Conservation (phyloP, 2,888 invertebrate genomes). For the Bellardia pandia region DNA sequence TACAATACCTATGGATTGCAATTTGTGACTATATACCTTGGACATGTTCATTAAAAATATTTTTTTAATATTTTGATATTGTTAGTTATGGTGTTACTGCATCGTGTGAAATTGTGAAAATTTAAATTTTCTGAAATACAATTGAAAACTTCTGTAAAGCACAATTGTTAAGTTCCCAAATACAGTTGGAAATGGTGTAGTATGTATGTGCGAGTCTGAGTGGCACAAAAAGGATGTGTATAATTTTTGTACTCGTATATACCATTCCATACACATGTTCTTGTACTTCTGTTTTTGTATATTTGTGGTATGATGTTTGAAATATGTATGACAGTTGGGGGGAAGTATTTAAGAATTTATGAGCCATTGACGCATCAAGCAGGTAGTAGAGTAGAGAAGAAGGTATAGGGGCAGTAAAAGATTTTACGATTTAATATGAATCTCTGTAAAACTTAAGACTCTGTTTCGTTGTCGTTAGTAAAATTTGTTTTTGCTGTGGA, state of each 20-base stretch:
- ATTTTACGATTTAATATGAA: conserved; percentile 54
- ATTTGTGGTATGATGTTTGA: conserved; percentile 55
- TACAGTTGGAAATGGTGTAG: background rate
- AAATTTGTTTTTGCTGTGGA: conserved; percentile 24
- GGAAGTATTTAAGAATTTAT: conserved; percentile 65
- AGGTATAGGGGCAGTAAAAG: background rate
- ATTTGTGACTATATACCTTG: no score
- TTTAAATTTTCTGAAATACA: no score
- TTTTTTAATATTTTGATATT: no score
- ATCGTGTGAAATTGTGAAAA: no score
- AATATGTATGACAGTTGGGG: conserved; percentile 58
- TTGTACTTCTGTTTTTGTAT: background rate
- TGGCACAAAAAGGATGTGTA: conserved; percentile 30
- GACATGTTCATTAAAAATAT: no score
- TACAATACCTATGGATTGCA: no score
- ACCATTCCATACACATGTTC: background rate
- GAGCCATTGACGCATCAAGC: conserved; percentile 23
- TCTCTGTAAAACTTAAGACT: conserved; percentile 34
- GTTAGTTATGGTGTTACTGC: no score
- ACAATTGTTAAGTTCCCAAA: no score
- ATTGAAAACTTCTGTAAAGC: no score
- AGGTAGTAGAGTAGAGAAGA: background rate
- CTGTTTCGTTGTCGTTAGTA: conserved; percentile 24
- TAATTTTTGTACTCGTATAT: conserved; percentile 23
- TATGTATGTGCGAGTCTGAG: background rate